phyloP scores from a whole-genome alignment of 2,797 vertebrate species.

The Scleropages formosus region DNA sequence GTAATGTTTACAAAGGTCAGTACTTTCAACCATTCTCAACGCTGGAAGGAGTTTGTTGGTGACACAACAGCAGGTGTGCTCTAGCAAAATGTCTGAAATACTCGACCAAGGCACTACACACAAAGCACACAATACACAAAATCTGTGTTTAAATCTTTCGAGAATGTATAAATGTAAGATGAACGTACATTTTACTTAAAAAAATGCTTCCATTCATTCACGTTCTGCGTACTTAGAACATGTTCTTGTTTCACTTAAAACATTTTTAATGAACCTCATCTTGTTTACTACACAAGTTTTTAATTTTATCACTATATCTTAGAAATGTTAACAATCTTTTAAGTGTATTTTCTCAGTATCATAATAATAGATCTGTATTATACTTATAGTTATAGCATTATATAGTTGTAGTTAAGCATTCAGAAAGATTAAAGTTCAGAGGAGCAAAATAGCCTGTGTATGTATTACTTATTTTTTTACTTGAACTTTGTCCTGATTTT shows the following conservation, averaged over 20 bases:
- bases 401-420: slow-evolving; percentile 27
- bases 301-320: background rate
- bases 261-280: background rate
- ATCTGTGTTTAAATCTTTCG: slow-evolving; percentile 28
- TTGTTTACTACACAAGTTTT: background rate
- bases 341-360: too few relatives aligned
- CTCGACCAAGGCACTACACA: background rate
- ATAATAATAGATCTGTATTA: background rate
- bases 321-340: slow-evolving; percentile 5
- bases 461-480: slow-evolving; percentile 40
- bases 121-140: slow-evolving; percentile 23
- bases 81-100: slow-evolving; percentile 21
- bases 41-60: background rate
- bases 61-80: background rate
- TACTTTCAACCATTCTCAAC: background rate
- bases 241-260: slow-evolving; percentile 2
- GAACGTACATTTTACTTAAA: slow-evolving; percentile 27
- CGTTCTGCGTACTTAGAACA: slow-evolving; percentile 11
- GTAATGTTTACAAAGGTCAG: slow-evolving; percentile 11
- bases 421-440: slow-evolving; percentile 28
- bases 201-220: slow-evolving; percentile 30
- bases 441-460: slow-evolving; percentile 34
- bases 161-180: slow-evolving; percentile 31
- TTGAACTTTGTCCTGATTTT: slow-evolving; percentile 36
- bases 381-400: slow-evolving; percentile 15